Evolutionary conservation across 2,797 vertebrate genomes (phyloP), one percentile per base, ranked within the genome.

Genomic region (Chrosomus eos): DNA sequence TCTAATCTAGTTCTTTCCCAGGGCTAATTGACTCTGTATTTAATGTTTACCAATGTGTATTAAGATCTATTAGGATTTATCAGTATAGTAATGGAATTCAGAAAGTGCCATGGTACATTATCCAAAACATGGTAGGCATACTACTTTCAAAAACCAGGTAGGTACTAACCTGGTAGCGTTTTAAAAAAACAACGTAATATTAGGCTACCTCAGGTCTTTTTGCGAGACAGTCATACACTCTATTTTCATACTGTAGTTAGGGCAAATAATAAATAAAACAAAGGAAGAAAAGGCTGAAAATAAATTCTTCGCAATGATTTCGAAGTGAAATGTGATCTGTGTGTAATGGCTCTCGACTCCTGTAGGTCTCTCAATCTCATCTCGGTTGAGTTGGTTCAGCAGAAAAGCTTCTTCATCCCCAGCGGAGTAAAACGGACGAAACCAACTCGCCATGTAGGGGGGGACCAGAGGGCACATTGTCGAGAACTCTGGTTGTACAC

Each of bases 391-490:
- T 48, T 60, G 2, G 23, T 38, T 53, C 60, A 14, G 31, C 21
- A 28, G 38, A 64, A 82, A 76, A 62, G 62, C 62, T 58, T 84
- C 82, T 78, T 78, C 74, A 45, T 36, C 48, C 38, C 82, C 26
- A 60, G 67, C 74, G 26, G 75, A 79, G 82, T 36, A 71, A 19
- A 18, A 21, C 28, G 75, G 83, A 45, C 38, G 21, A 62, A 71
- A 79, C 75, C 75, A 84, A 60, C 14, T 78, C 14, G 3, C 38
- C 13, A 0, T 45, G 21, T 19, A 43, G 53, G 74, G 51, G 72
- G n/a, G 21, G 0, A 19, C 5, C 4, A 5, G 0, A 8, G n/a
- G 16, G 2, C 21, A 51, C 7, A 1, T n/a, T 23, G 1, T 67
- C 23, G 11, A 10, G 3, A 36, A 51, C 3, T 31, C 16, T 16